phyloP scores from a whole-genome alignment of 2,888 invertebrate genomes.

The Leucozona laternaria region DNA sequence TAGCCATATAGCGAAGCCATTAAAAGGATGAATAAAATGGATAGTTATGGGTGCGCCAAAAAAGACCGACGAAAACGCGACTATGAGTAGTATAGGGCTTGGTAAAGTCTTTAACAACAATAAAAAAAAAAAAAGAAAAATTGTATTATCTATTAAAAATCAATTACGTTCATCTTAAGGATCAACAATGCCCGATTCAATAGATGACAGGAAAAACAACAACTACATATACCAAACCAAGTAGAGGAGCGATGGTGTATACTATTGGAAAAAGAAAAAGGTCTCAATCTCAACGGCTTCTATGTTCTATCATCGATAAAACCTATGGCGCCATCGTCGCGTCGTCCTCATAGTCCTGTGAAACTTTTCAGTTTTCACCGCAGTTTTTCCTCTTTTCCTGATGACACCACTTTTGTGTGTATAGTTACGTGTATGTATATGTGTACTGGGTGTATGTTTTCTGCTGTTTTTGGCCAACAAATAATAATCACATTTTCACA shows the following conservation, averaged over 20 bases:
- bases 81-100: conserved; percentile 11
- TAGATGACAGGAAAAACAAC: conserved; percentile 33
- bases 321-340: conserved; percentile 60
- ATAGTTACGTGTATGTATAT: not conserved
- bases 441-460: not conserved
- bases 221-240: not conserved
- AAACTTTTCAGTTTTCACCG: conserved; percentile 61
- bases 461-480: conserved; percentile 64
- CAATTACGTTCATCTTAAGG: conserved; percentile 61
- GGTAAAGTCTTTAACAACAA: conserved; percentile 6
- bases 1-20: conserved; percentile 11
- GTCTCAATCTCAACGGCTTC: conserved; percentile 16
- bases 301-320: conserved; percentile 57
- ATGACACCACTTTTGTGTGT: not conserved
- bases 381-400: conserved; percentile 13
- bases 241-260: not conserved
- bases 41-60: conserved; percentile 33
- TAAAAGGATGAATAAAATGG: conserved; percentile 54
- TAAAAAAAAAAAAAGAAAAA: not conserved
- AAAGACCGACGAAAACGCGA: not conserved
- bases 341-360: conserved; percentile 29
- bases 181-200: conserved; percentile 63
- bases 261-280: conserved; percentile 4
- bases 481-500: conserved; percentile 69
- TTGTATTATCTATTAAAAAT: conserved; percentile 60